A percentile compares a stretch with the other conserved stretches of the same genome.
Evolutionary conservation across 2,888 invertebrate species (phyloP).

Genomic region (Nebria brevicollis): DNA sequence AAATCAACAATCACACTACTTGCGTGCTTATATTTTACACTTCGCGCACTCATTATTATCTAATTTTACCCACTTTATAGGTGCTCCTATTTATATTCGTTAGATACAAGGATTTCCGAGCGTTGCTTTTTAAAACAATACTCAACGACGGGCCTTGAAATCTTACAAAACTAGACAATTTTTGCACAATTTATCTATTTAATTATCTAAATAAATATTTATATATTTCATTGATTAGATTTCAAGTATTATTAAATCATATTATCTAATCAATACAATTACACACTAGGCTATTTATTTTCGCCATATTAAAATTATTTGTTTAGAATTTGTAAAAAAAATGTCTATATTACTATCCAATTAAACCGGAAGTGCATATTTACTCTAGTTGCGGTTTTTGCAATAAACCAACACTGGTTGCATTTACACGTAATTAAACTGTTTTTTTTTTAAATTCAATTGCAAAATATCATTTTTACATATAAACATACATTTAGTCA

Average conservation of each 20-base stretch:
- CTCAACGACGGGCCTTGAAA: neutral
- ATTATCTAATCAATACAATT: neutral
- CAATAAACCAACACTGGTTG: too few species aligned
- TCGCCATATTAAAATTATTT: too few species aligned
- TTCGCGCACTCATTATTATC: conserved; percentile 1
- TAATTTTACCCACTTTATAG: neutral
- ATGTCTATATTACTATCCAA: too few species aligned
- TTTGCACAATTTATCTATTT: too few species aligned
- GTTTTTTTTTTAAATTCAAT: too few species aligned
- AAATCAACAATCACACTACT: neutral
- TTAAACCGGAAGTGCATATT: too few species aligned
- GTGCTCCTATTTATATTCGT: neutral
- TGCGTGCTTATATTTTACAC: neutral
- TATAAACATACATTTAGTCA: neutral
- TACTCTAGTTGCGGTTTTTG: too few species aligned
- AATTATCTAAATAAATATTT: neutral
- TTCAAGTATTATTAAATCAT: neutral
- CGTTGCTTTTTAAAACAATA: neutral
- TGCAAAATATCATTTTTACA: too few species aligned
- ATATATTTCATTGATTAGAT: neutral
- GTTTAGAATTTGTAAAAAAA: too few species aligned
- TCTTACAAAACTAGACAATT: too few species aligned
- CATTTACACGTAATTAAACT: too few species aligned
- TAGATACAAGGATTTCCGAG: neutral
- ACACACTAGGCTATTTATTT: neutral